phyloP scores from a whole-genome alignment of 1,140 invertebrate species.

The Artemia franciscana region DNA sequence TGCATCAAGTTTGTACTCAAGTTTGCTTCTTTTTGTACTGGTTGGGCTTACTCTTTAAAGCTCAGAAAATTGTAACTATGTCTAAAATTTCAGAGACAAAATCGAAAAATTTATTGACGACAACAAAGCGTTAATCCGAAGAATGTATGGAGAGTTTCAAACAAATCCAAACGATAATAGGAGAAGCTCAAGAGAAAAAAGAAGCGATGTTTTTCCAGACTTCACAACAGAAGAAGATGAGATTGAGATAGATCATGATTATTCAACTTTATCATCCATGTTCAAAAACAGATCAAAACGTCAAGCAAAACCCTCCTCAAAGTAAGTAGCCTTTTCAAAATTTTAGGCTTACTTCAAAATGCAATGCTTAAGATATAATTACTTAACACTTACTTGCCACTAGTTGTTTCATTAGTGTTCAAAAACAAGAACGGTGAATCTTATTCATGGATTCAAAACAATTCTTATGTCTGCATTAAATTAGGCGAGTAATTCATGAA shows the following conservation, averaged over 20 bases:
- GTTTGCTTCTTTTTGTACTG: neutral
- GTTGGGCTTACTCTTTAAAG: no score
- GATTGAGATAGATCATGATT: neutral
- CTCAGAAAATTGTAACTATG: no score
- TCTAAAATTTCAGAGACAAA: slow-evolving; percentile 38
- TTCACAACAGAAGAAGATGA: neutral
- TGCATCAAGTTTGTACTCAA: neutral
- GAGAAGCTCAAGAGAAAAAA: neutral
- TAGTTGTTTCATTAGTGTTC: no score
- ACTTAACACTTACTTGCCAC: no score
- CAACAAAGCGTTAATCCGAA: slow-evolving; percentile 69
- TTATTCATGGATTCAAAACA: no score
- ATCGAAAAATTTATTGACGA: slow-evolving; percentile 79
- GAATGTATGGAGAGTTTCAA: slow-evolving; percentile 73
- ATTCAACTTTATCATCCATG: neutral
- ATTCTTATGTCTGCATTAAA: no score
- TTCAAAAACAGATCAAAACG: neutral
- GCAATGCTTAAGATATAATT: no score
- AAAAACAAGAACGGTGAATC: no score
- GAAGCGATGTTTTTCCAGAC: neutral
- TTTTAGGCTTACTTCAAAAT: no score
- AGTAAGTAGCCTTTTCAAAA: no score
- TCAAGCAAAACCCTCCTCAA: no score
- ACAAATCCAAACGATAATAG: slow-evolving; percentile 20
- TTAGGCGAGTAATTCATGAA: no score